Base-by-base conservation (phyloP, 1,140 invertebrate genomes). In the Ladona fulva region DNA sequence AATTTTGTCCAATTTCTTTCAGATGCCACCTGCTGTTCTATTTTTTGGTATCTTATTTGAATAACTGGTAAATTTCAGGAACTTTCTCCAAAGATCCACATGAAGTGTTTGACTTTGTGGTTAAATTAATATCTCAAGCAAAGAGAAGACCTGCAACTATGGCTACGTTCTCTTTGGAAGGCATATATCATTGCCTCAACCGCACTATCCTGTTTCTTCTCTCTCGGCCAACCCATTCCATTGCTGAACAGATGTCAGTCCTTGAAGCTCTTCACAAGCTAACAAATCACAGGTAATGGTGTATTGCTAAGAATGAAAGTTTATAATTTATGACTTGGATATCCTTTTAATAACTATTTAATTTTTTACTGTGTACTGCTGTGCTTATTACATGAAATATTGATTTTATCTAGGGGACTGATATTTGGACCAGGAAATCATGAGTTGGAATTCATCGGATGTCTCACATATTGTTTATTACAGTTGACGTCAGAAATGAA, bases 341-440 rank as follows among this genome's bases (percentile, higher is more conserved):
- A 22, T 79, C 76, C 7, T 74, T n/a, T n/a, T n/a, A n/a, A n/a
- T n/a, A n/a, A n/a, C n/a, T 22, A 74, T 79, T 75, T 79, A 78
- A 74, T 79, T 78, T 78, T 37, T 24, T 82, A 76, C 80, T 78
- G 77, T 7, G 42, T 75, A 0, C 37, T 8, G 7, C 10, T 10
- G 7, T 74, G n/a, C n/a, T 42, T 22, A n/a, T n/a, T n/a, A n/a
- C 29, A 37, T 22, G 52, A 42, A 77, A 7, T 73, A 42, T n/a
- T n/a, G n/a, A n/a, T 75, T 73, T 52, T 76, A 52, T 6, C 78
- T 81, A 92, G 94, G 80, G 85, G 93, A 78, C 86, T 98, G 0
- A 91, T 99, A 74, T 97, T 99, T 84, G 96, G 96, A 19, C 93
- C 95, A 73, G 94, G 94, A 12, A 99, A 98, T 86, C 95, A 96